Evolutionary conservation across 2,888 invertebrate genomes (phyloP).

Genomic region (Drosophila barbarae): DNA sequence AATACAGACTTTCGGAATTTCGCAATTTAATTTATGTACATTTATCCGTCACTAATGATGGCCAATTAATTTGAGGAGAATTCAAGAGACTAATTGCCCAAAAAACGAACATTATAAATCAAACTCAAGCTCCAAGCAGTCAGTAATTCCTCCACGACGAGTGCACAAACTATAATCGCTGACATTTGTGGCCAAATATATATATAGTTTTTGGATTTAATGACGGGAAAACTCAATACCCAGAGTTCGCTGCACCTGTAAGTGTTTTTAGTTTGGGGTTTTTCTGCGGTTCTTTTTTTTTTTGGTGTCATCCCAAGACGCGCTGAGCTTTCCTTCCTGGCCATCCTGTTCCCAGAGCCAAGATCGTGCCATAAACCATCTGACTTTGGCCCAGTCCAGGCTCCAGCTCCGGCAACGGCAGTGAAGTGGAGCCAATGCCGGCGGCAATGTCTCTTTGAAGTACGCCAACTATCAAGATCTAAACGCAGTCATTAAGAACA

Average conservation of each 20-base stretch:
- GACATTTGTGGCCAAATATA: constrained; percentile 25
- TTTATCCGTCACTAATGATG: not conserved
- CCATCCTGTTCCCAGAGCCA: constrained; percentile 37
- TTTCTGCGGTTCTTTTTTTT: constrained; percentile 12
- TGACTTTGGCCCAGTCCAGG: constrained; percentile 51
- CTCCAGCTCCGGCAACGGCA: not conserved
- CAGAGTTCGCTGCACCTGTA: constrained; percentile 40
- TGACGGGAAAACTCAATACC: constrained; percentile 11
- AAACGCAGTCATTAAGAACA: constrained; percentile 76
- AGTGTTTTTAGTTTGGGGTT: constrained; percentile 16
- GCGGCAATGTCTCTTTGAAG: constrained; percentile 70
- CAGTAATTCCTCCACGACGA: constrained; percentile 12
- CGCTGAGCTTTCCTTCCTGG: constrained; percentile 7
- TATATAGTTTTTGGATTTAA: constrained; percentile 18
- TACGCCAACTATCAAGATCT: constrained; percentile 74
- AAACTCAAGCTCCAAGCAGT: constrained; percentile 4
- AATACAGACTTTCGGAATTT: not conserved
- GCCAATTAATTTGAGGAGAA: not conserved
- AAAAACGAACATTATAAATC: constrained; percentile 5
- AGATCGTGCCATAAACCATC: constrained; percentile 53
- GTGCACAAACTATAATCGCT: constrained; percentile 16
- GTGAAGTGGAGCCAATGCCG: constrained; percentile 43
- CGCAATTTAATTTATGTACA: not conserved
- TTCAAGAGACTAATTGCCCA: not conserved
- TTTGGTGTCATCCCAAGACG: constrained; percentile 4